Evolutionary conservation across 2,113 vertebrate species (phyloP), one percentile per base, ranked within the genome.

Genomic region (Apeltes quadracus): DNA sequence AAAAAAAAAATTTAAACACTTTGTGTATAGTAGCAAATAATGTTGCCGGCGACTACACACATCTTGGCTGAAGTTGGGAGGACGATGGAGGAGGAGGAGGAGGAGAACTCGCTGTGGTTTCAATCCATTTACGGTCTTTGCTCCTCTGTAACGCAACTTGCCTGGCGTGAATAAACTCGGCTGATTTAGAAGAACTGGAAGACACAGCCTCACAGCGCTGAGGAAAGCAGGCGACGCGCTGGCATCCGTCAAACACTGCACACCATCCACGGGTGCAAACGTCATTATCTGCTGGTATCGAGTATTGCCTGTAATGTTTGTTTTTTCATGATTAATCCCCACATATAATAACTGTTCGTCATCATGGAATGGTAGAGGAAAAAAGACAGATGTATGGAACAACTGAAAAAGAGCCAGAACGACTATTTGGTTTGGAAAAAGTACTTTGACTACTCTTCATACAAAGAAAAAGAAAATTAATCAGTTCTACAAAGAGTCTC

Each of bases 111-210:
- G 8, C 55, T 46, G 22, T 72, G 29, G 56, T 29, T 64, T 84
- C 39, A 16, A 84, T 86, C 89, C 90, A 86, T 90, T 80, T 89
- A 90, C 64, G 84, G 90, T 72, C 56, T 82, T 50, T 55, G 59
- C 51, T 9, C 72, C 72, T 61, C 58, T 62, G 14, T 76, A 87
- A 43, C 6, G n/a, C 22, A 51, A 82, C 76, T 55, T 57, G 72
- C 53, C 55, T 20, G 23, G 65, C 64, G 34, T 54, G 34, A 67
- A 75, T 72, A 72, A 80, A 87, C 71, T 72, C 5, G 64, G 54
- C 61, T 50, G 80, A 86, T 86, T 87, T 82, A 79, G 64, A 67
- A 68, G 1, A 66, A 20, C 72, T 67, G 48, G 20, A 57, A 53
- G 68, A 71, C 50, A 53, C 51, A 64, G 25, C 62, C 43, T 66